Conservation (phyloP, 2,888 invertebrate genomes). For the Rosalia funebris region DNA sequence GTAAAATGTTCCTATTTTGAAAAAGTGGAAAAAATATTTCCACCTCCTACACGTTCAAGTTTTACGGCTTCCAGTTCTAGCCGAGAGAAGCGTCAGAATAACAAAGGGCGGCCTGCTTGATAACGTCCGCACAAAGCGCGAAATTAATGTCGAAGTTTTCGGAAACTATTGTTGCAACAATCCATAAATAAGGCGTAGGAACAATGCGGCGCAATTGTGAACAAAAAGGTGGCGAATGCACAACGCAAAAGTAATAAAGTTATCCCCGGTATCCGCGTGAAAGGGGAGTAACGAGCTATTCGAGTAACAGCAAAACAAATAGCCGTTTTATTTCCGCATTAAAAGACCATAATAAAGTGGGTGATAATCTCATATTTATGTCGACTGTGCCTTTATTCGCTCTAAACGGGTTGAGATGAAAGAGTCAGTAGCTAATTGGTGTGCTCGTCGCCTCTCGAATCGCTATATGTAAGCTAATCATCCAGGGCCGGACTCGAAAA, state of each 20-base stretch:
- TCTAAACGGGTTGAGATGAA: constrained; percentile 48
- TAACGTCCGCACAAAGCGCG: constrained; percentile 1
- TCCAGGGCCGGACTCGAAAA: constrained; percentile 7
- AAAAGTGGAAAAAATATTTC: too few relatives aligned
- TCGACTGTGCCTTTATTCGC: constrained; percentile 51
- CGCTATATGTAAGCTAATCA: not conserved
- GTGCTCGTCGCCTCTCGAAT: constrained; percentile 11
- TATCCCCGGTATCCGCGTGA: constrained; percentile 25
- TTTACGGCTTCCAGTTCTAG: too few relatives aligned
- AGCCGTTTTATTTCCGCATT: constrained; percentile 44
- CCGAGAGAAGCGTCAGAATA: too few relatives aligned
- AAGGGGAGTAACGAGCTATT: constrained; percentile 25
- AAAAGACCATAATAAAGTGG: constrained; percentile 50
- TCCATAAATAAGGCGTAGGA: constrained; percentile 17
- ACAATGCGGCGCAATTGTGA: constrained; percentile 6
- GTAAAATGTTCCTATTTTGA: too few relatives aligned
- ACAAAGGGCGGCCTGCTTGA: too few relatives aligned
- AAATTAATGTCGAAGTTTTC: constrained; percentile 18
- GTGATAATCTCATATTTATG: constrained; percentile 53
- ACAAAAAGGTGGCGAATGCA: constrained; percentile 23
- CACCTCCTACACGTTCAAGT: too few relatives aligned
- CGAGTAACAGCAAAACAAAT: constrained; percentile 43
- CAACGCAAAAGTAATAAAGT: constrained; percentile 30
- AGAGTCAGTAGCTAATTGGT: constrained; percentile 46
- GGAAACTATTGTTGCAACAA: constrained; percentile 19